Conservation (phyloP, 2,888 invertebrate genomes). For the Furcula furcula region DNA sequence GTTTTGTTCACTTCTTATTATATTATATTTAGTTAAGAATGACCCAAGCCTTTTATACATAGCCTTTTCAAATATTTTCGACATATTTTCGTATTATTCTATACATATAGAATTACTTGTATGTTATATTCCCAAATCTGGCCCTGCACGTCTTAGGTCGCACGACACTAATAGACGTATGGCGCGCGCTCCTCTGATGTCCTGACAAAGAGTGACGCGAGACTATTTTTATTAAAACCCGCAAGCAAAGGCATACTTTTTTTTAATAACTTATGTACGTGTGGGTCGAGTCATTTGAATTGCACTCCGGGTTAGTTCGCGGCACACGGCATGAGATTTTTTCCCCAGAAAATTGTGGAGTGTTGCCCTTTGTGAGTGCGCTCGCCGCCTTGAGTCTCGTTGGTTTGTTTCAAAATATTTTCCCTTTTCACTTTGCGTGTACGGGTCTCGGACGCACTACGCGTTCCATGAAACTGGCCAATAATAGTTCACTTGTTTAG, state of each 20-base stretch:
- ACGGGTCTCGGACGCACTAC: constrained; percentile 1
- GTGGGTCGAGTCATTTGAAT: constrained; percentile 54
- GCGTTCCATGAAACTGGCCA: neutral
- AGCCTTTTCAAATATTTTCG: too few species aligned
- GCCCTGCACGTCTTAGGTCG: constrained; percentile 69
- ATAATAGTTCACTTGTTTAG: neutral
- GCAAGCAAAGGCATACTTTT: constrained; percentile 70
- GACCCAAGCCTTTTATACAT: too few species aligned
- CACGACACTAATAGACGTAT: constrained; percentile 69
- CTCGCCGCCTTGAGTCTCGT: constrained; percentile 56
- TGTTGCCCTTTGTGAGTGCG: constrained; percentile 57
- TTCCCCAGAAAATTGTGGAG: constrained; percentile 69
- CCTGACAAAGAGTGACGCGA: constrained; percentile 75
- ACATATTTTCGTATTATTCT: too few species aligned
- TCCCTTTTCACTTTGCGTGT: constrained; percentile 20
- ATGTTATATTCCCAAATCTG: constrained; percentile 45
- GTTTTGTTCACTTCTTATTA: too few species aligned
- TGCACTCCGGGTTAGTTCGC: constrained; percentile 44
- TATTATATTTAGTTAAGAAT: too few species aligned
- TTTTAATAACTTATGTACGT: constrained; percentile 80
- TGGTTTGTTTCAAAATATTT: constrained; percentile 44
- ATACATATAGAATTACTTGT: too few species aligned
- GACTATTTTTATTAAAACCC: constrained; percentile 82
- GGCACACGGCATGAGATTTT: constrained; percentile 58
- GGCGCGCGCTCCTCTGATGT: constrained; percentile 70